Conservation (phyloP, 2,797 vertebrate species). For the Microctenopoma lineatum region DNA sequence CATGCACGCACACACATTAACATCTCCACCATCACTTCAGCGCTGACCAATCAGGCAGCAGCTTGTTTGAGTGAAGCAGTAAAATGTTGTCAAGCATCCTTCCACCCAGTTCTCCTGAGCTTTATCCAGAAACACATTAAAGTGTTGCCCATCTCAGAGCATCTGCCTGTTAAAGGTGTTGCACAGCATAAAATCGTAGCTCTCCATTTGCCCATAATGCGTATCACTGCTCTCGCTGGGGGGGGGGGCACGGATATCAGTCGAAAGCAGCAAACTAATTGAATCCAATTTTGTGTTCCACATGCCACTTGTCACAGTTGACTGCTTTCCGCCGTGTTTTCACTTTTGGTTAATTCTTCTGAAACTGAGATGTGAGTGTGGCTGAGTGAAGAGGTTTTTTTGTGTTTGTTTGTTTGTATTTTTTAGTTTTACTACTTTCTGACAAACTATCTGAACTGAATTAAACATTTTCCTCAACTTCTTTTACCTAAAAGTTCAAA, state of each 20-base stretch:
- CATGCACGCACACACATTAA: slow-evolving; percentile 10
- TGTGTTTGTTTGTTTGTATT: not conserved
- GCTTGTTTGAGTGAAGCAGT: slow-evolving; percentile 53
- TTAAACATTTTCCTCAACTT: slow-evolving; percentile 18
- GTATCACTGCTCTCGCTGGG: slow-evolving; percentile 46
- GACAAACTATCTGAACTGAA: no score
- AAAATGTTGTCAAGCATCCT: slow-evolving; percentile 48
- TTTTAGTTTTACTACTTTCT: slow-evolving; percentile 6
- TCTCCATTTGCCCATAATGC: slow-evolving; percentile 64
- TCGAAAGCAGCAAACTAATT: slow-evolving; percentile 68
- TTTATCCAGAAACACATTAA: slow-evolving; percentile 54
- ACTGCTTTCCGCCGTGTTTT: slow-evolving; percentile 59
- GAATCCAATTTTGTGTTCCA: slow-evolving; percentile 74
- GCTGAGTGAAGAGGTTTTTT: slow-evolving; percentile 21
- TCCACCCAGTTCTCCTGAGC: slow-evolving; percentile 43
- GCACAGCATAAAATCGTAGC: slow-evolving; percentile 58
- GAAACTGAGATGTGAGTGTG: slow-evolving; percentile 53
- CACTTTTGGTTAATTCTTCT: slow-evolving; percentile 62
- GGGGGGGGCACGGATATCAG: slow-evolving; percentile 22
- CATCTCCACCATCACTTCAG: slow-evolving; percentile 23
- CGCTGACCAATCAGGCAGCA: slow-evolving; percentile 29
- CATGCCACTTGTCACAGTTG: slow-evolving; percentile 62
- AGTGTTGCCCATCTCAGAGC: slow-evolving; percentile 37
- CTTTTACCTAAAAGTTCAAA: slow-evolving; percentile 20
- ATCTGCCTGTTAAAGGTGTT: slow-evolving; percentile 67